phyloP scores from a whole-genome alignment of 2,888 invertebrate species.

The Chrysodeixis includens region DNA sequence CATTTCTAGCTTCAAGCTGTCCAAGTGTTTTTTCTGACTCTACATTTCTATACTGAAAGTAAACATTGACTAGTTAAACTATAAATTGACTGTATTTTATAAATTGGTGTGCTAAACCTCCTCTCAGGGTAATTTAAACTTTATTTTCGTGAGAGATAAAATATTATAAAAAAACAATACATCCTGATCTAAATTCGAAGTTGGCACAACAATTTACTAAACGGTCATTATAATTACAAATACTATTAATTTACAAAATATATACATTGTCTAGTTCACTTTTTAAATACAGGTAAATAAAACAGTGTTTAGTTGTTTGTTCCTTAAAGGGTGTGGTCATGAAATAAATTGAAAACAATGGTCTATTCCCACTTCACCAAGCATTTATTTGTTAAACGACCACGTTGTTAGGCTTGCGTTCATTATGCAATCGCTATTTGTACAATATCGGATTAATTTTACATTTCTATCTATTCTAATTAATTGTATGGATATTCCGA shows the following conservation, averaged over 20 bases:
- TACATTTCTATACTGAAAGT: no score
- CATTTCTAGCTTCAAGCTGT: no score
- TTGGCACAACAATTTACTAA: constrained; percentile 44
- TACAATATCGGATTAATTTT: not conserved
- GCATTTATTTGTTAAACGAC: constrained; percentile 1
- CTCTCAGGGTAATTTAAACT: not conserved
- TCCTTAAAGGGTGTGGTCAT: not conserved
- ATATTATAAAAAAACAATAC: not conserved
- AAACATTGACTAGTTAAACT: constrained; percentile 58
- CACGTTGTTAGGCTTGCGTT: not conserved
- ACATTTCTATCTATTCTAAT: constrained; percentile 1
- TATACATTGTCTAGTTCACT: constrained; percentile 47
- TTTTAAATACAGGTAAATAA: constrained; percentile 19
- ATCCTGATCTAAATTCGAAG: not conserved
- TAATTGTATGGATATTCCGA: not conserved
- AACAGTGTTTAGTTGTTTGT: constrained; percentile 3
- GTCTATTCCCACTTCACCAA: not conserved
- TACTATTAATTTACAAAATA: constrained; percentile 51
- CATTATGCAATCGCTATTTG: constrained; percentile 5
- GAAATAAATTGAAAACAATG: not conserved
- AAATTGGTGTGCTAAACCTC: constrained; percentile 42
- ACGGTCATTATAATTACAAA: constrained; percentile 37
- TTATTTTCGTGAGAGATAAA: no score
- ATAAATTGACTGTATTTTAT: constrained; percentile 35
- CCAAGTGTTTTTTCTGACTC: no score